Evolutionary conservation across 2,797 vertebrate species (phyloP).

Genomic region (Anabas testudineus): DNA sequence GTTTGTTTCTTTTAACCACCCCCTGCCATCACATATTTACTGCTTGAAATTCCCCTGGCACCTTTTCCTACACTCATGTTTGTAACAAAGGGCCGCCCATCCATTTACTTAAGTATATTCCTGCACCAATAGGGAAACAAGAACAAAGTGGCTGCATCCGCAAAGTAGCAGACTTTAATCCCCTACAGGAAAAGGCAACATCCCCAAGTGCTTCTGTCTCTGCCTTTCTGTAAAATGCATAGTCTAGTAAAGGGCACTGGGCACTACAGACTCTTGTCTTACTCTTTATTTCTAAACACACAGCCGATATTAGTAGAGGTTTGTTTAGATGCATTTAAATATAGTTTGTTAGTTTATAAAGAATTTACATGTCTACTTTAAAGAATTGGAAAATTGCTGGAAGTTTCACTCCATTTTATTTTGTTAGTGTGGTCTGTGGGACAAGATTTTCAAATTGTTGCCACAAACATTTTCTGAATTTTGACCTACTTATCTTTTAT

Average conservation of each 20-base stretch:
- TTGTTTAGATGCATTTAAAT: too few species aligned
- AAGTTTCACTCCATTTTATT: not conserved
- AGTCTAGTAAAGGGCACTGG: constrained; percentile 45
- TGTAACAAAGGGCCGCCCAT: constrained; percentile 40
- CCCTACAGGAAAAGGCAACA: constrained; percentile 60
- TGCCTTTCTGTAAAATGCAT: constrained; percentile 79
- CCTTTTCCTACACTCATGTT: constrained; percentile 65
- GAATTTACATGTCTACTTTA: too few species aligned
- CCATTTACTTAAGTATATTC: constrained; percentile 77
- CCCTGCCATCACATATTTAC: constrained; percentile 61
- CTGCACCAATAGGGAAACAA: constrained; percentile 60
- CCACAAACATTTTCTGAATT: constrained; percentile 2
- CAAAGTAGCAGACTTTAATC: constrained; percentile 67
- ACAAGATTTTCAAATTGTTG: not conserved
- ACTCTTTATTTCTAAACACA: constrained; percentile 24
- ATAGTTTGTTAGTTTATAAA: too few species aligned
- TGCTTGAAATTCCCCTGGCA: constrained; percentile 62
- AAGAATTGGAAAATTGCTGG: not conserved
- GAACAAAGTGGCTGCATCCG: constrained; percentile 75
- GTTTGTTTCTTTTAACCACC: constrained; percentile 71
- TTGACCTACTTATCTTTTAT: not conserved
- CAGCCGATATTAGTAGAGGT: too few species aligned
- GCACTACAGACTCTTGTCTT: constrained; percentile 39
- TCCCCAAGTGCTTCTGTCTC: constrained; percentile 49
- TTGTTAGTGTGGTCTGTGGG: not conserved